phyloP scores from a whole-genome alignment of 2,888 invertebrate genomes.

The Tipula confusa region DNA sequence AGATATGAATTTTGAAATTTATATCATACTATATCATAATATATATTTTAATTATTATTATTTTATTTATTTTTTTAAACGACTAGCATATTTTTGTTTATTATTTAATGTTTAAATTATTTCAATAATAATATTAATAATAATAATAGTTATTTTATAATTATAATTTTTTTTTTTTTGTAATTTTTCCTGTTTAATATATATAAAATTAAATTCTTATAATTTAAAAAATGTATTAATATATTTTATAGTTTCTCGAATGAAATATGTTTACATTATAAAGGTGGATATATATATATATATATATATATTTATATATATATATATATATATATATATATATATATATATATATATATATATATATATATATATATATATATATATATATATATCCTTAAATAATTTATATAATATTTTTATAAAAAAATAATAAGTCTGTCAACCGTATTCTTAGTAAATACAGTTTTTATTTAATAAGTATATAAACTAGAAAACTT shows the following conservation, averaged over 20 bases:
- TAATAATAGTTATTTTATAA: neutral
- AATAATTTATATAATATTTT: neutral
- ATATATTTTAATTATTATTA: neutral
- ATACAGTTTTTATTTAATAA: neutral
- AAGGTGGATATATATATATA: neutral
- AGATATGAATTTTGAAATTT: constrained; percentile 25
- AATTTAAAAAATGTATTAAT: neutral
- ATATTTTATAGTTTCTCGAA: neutral
- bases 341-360: neutral
- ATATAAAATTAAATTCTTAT: constrained; percentile 14
- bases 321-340: neutral
- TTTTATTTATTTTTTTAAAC: constrained; percentile 5
- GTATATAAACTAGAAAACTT: neutral
- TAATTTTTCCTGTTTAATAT: neutral
- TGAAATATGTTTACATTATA: constrained; percentile 20
- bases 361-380: too few species aligned
- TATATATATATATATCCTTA: neutral
- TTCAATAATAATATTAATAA: neutral
- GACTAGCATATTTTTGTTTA: constrained; percentile 25
- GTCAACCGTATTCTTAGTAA: neutral
- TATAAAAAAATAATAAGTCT: constrained; percentile 20
- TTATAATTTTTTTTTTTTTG: neutral
- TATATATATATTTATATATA: neutral
- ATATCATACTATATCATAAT: neutral
- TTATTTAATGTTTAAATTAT: constrained; percentile 13